Conservation (phyloP, 2,888 invertebrate genomes). For the Hipparchia semele region DNA sequence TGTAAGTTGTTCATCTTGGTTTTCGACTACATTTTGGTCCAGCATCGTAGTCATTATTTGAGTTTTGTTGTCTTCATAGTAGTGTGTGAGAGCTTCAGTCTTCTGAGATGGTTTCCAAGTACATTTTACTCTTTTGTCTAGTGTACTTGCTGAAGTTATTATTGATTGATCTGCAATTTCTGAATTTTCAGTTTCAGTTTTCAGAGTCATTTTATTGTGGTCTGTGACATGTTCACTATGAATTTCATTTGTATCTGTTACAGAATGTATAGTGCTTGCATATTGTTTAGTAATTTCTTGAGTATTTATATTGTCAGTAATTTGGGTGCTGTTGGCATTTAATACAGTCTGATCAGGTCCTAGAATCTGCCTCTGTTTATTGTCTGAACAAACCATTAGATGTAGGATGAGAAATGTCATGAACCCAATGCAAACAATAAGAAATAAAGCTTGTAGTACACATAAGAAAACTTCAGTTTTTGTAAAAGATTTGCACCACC, state of each 20-base stretch:
- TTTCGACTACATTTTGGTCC: background rate
- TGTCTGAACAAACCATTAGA: conserved; percentile 52
- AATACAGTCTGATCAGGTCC: background rate
- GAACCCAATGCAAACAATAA: conserved; percentile 54
- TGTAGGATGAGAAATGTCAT: conserved; percentile 64
- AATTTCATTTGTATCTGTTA: background rate
- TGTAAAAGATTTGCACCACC: conserved; percentile 72
- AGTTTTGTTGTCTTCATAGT: conserved; percentile 47
- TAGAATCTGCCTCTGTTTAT: background rate
- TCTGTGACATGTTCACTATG: background rate
- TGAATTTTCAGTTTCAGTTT: background rate
- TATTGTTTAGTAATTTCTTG: background rate
- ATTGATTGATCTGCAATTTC: background rate
- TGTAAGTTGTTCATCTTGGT: background rate
- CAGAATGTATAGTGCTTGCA: background rate
- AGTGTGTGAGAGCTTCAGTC: conserved; percentile 52
- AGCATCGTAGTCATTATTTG: background rate
- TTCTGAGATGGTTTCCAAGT: conserved; percentile 64
- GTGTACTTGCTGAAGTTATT: conserved; percentile 21
- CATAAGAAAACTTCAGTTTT: conserved; percentile 57
- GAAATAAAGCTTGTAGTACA: conserved; percentile 54
- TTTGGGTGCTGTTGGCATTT: background rate
- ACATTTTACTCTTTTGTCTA: conserved; percentile 50
- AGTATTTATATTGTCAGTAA: background rate
- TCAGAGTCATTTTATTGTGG: background rate